Base-by-base conservation (phyloP, 2,888 invertebrate genomes). In the Galerucella calmariensis region DNA sequence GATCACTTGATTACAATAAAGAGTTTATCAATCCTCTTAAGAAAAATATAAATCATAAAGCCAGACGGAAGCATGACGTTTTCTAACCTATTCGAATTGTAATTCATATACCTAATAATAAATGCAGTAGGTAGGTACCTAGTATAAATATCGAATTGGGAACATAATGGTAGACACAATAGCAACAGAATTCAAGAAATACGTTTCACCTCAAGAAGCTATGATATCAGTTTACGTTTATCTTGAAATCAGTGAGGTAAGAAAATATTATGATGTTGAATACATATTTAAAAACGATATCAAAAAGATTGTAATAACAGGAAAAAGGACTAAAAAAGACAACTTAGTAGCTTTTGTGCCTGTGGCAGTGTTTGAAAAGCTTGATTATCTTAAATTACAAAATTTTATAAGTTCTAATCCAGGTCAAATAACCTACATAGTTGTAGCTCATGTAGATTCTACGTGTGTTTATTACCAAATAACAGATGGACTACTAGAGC, bases 211-310 rank as follows among this genome's bases (percentile, higher is more conserved):
- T 10, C 20, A 65, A 16, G 63, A 81, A 79, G 88, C 89, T 16
- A 87, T 88, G 2, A 83, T 89, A 76, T 88, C 90, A 1, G 87
- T 87, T 68, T 88, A 90, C 79, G 88, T 90, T 2, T 90, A 90
- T 79, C 85, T 89, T 63, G 90, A 92, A 81, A 82, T 92, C 59
- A 88, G 88, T 78, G 89, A 90, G 87, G 87, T 87, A 24, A 89
- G 87, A 79, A 84, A 84, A 77, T 88, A 88, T 69, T 88, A 88
- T 87, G 85, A 89, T 79, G 87, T 90, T 2, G 81, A 87, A 51
- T 89, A 89, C 78, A 85, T 85, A 35, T 89, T 86, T 76, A 84
- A 87, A 20, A 74, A 85, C n/a, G 77, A 77, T 8, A 76, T 89
- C 12, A 83, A 88, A 74, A 80, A 87, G 61, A 81, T 89, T 51